phyloP scores from a whole-genome alignment of 2,113 vertebrate genomes.

The Neodon shergylaensis region DNA sequence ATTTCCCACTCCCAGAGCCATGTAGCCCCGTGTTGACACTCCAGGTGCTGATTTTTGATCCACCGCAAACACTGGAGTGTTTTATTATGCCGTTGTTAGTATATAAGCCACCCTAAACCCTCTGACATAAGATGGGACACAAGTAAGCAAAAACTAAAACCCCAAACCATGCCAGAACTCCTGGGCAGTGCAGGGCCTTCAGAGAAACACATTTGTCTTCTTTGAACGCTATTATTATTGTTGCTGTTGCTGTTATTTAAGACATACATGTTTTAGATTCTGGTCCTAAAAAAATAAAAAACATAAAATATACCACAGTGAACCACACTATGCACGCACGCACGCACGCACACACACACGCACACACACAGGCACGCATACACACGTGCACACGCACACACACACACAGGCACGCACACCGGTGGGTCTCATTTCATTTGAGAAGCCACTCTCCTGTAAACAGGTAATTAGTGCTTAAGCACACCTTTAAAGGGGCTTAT shows the following conservation, averaged over 20 bases:
- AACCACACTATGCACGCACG: constrained; percentile 48
- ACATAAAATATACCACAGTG: background rate
- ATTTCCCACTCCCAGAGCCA: background rate
- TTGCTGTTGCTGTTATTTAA: background rate
- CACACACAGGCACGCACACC: constrained; percentile 53
- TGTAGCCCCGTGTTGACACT: accelerated
- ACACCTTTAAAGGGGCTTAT: constrained; percentile 81
- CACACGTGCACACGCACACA: constrained; percentile 18
- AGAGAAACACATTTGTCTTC: background rate
- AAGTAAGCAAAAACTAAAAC: background rate
- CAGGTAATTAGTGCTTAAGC: constrained; percentile 82
- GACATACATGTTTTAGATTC: background rate
- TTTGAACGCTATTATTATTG: background rate
- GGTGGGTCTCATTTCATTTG: constrained; percentile 74
- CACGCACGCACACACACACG: background rate
- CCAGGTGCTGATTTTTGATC: background rate
- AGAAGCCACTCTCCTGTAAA: constrained; percentile 82
- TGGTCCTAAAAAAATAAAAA: background rate
- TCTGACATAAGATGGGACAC: background rate
- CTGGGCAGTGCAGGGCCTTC: background rate
- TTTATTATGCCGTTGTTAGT: background rate
- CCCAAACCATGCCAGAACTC: background rate
- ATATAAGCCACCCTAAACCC: background rate
- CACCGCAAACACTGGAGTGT: too few species aligned
- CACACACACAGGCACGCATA: constrained; percentile 61